Conservation (phyloP, 2,797 vertebrate genomes). For the Sebastes nivosus region DNA sequence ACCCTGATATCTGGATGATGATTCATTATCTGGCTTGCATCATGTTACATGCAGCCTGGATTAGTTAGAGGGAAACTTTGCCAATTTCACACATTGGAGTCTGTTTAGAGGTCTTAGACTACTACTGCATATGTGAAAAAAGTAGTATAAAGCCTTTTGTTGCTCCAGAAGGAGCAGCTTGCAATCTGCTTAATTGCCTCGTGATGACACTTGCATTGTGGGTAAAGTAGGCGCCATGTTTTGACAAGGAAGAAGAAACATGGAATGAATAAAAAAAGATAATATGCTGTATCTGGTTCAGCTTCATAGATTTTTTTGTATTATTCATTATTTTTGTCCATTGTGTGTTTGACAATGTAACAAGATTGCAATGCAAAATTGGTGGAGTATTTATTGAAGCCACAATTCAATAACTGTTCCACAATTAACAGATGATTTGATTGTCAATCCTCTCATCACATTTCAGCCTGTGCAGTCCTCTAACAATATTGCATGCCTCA, state of each 20-base stretch:
- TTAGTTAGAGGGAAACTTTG: background rate
- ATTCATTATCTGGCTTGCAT: background rate
- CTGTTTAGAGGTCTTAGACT: background rate
- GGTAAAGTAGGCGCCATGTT: background rate
- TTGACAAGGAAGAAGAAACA: background rate
- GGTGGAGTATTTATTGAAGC: background rate
- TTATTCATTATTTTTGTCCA: background rate
- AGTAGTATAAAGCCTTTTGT: background rate
- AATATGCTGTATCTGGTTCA: background rate
- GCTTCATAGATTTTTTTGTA: background rate
- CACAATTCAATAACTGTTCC: background rate
- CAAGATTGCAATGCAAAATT: background rate
- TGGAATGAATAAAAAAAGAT: background rate
- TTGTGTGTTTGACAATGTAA: background rate
- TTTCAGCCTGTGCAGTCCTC: background rate
- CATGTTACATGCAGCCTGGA: background rate
- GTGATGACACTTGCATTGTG: background rate
- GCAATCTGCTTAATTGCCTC: background rate
- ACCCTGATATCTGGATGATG: background rate
- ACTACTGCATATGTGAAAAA: background rate
- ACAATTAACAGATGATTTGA: background rate
- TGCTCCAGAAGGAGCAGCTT: background rate
- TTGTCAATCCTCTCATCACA: slow-evolving; percentile 20
- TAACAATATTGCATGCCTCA: background rate
- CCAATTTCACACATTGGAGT: background rate